phyloP scores from a whole-genome alignment of 2,797 vertebrate genomes.

The Gila robusta region DNA sequence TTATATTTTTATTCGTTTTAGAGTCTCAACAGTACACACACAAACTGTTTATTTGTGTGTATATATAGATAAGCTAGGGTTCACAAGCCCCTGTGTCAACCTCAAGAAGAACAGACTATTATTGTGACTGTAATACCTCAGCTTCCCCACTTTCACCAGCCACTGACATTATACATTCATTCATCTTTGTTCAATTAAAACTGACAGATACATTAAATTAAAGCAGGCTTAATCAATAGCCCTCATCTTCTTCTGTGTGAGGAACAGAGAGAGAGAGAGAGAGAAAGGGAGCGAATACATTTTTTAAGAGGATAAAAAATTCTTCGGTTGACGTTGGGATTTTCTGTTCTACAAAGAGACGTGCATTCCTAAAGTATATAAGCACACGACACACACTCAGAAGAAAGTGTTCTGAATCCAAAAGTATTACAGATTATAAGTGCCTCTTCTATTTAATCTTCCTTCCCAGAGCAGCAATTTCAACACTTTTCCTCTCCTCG shows the following conservation, averaged over 20 bases:
- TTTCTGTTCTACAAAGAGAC: slow-evolving; percentile 13
- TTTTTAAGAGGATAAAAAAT: slow-evolving; percentile 23
- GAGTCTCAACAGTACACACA: neutral
- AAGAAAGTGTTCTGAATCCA: slow-evolving; percentile 20
- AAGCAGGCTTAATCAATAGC: slow-evolving; percentile 42
- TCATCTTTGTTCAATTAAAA: slow-evolving; percentile 56
- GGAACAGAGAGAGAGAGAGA: slow-evolving; percentile 10
- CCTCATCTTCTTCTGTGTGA: slow-evolving; percentile 16
- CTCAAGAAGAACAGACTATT: neutral
- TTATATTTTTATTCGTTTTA: neutral
- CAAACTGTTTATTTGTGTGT: neutral
- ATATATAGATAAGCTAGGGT: neutral
- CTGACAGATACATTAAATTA: slow-evolving; percentile 46
- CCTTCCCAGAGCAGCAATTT: neutral
- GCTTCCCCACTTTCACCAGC: slow-evolving; percentile 14
- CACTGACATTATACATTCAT: slow-evolving; percentile 15
- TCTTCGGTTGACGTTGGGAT: neutral
- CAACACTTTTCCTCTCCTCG: neutral
- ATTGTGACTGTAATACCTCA: slow-evolving; percentile 14
- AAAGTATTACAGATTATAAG: slow-evolving; percentile 11
- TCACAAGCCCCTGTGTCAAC: neutral
- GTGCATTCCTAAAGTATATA: neutral
- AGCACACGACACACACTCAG: slow-evolving; percentile 6
- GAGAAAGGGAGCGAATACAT: neutral
- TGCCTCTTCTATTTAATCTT: slow-evolving; percentile 22